Base-by-base conservation (phyloP, 2,888 invertebrate genomes). In the Serrognathus titanus region DNA sequence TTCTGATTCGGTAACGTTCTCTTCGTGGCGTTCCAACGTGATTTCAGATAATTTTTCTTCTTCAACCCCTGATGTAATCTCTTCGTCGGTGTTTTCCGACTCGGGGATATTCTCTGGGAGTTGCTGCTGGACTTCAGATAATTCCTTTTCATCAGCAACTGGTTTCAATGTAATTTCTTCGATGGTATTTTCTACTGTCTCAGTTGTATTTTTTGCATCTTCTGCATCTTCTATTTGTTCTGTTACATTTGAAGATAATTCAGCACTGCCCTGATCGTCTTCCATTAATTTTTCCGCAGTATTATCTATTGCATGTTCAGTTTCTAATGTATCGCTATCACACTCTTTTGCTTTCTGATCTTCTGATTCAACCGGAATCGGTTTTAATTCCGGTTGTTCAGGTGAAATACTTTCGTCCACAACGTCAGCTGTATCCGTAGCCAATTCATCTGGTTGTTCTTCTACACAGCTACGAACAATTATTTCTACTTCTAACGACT, bases 1-100 rank as follows among this genome's bases (percentile, higher is more conserved):
- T 47, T 47, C 41, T 31, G 39, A 20, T 48, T 57, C 57, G 10
- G 47, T 37, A 37, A 36, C 40, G 20, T 43, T 46, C 35, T 41
- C 35, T 48, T 53, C 52, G 24, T 53, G 48, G 41, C 39, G 40
- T 41, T 31, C 36, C 35, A 3, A 2, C 10, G 20, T 8, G 31
- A 24, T 46, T 20, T 41, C 48, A 13, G 39, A 11, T 37, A 41
- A 9, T 55, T 35, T 48, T 52, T 38, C 20, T 31, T 37, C 24
- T 9, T 51, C 47, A 51, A n/a, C 7, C 12, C 16, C 6, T 45
- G 3, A 24, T 13, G 6, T 16, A 45, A 12, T 45, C 24, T 45
- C 16, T 45, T 43, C 11, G 16, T n/a, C 41, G 2, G 2, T 12
- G 2, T 2, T 41, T 16, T n/a, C 43, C 10, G 45, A 12, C 1